Evolutionary conservation across 2,888 invertebrate species (phyloP), one percentile per base, ranked within the genome.

Genomic region (Dicyrtomina minuta): DNA sequence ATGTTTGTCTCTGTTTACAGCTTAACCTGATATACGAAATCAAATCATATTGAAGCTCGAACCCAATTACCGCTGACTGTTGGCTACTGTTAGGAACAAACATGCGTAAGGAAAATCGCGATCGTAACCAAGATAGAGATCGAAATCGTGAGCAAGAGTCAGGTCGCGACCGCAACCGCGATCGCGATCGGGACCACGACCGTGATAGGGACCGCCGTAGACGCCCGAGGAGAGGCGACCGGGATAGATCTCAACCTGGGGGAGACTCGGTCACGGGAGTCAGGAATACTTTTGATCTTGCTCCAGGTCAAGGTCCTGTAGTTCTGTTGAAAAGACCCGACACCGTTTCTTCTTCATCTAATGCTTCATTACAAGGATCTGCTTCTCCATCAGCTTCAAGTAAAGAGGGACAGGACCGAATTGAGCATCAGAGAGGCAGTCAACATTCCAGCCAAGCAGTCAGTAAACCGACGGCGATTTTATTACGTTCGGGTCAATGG

Each of bases 291-390:
- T 17, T 24, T 8, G 12, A 33, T 15, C 22, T 41, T 6, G 68
- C 67, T 53, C 72, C 71, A n/a, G 60, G 69, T 10, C 69, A 59
- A 58, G 70, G 73, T 17, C 70, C 73, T 13, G 71, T 73, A 13
- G 70, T 73, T 26, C 60, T 75, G 5, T 46, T 75, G 27, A 75
- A 73, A 58, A 27, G 75, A 26, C 75, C 75, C 5, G 73, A 71
- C 15, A 39, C 62, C 20, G 41, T 43, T n/a, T 27, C 24, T 22
- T 8, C 43, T n/a, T 13, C 43, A 13, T n/a, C n/a, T n/a, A n/a
- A n/a, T n/a, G n/a, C n/a, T n/a, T n/a, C n/a, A n/a, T n/a, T 4
- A 4, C 15, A 44, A 46, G 15, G n/a, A 26, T 17, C 15, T n/a
- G 8, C 60, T 10, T 13, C 64, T 13, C 46, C 39, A 41, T 60